Conservation (phyloP, 2,888 invertebrate species). For the Sphaerophoria rueppellii region DNA sequence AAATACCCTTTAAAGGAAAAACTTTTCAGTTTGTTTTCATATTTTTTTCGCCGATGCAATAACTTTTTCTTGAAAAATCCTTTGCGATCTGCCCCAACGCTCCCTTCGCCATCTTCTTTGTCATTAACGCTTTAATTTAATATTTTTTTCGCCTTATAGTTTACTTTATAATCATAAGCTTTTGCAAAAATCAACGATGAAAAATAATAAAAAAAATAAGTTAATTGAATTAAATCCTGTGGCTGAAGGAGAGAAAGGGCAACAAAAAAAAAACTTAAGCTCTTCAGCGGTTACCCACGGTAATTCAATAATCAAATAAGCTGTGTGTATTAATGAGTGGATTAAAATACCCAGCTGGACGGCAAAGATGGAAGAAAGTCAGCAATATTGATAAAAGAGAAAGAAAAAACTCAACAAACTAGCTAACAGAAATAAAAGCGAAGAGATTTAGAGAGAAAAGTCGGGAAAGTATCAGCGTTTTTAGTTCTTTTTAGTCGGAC, state of each 20-base stretch:
- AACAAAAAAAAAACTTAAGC: constrained; percentile 13
- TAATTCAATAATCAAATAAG: constrained; percentile 71
- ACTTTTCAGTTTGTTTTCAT: not conserved
- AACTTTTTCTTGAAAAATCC: constrained; percentile 10
- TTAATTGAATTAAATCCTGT: constrained; percentile 62
- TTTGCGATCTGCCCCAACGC: not conserved
- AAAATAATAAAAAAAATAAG: constrained; percentile 12
- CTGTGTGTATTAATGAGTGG: constrained; percentile 66
- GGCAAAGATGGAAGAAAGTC: constrained; percentile 13
- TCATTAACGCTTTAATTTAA: constrained; percentile 37
- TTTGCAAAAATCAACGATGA: not conserved
- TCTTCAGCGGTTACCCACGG: constrained; percentile 44
- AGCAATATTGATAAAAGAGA: not conserved
- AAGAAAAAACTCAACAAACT: constrained; percentile 1
- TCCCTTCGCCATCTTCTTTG: not conserved
- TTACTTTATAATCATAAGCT: constrained; percentile 47
- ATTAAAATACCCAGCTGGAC: constrained; percentile 46
- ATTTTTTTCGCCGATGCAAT: not conserved
- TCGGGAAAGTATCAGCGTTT: constrained; percentile 5
- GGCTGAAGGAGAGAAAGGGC: constrained; percentile 5
- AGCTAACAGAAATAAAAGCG: constrained; percentile 27
- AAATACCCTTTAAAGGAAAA: constrained; percentile 33
- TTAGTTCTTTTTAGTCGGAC: not conserved
- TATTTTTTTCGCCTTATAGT: constrained; percentile 39
- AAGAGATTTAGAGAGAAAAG: constrained; percentile 39